phyloP scores from a whole-genome alignment of 2,113 vertebrate species.

The Eudorcas thomsonii region DNA sequence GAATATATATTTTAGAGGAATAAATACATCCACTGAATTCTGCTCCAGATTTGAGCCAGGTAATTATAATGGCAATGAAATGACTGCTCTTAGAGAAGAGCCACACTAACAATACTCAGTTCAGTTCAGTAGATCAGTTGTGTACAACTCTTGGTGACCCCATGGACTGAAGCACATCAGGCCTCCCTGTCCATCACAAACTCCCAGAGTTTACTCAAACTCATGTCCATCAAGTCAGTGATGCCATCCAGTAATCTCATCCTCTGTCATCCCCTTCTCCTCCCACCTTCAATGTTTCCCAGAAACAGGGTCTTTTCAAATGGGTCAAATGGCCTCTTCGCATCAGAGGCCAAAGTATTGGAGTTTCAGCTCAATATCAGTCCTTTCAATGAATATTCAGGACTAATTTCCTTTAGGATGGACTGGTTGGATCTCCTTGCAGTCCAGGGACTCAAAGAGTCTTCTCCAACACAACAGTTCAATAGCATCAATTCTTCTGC shows the following conservation, averaged over 20 bases:
- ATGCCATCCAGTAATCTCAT: not conserved
- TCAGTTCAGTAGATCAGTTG: not conserved
- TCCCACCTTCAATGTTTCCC: not conserved
- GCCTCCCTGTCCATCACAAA: not conserved
- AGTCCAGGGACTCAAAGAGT: not conserved
- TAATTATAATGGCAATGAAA: not conserved
- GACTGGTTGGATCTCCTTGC: not conserved
- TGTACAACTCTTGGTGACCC: rapidly evolving
- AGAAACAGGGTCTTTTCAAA: not conserved
- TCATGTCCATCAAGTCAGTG: not conserved
- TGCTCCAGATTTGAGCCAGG: not conserved
- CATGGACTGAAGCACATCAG: not conserved
- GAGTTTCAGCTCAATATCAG: not conserved
- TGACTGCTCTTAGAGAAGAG: not conserved
- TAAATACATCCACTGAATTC: not conserved
- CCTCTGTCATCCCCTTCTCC: not conserved
- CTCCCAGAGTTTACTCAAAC: not conserved
- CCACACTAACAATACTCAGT: not conserved
- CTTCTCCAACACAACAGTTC: not conserved
- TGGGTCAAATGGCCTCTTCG: not conserved
- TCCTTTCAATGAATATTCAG: not conserved
- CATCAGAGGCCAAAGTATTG: not conserved
- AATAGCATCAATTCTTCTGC: rapidly evolving
- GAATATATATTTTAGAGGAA: not conserved
- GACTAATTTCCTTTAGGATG: not conserved